These are phyloP conservation scores for Epinephelus coioides DNA, from an alignment of 2,797 vertebrate genomes.

Conservation along the genomic window DNA sequence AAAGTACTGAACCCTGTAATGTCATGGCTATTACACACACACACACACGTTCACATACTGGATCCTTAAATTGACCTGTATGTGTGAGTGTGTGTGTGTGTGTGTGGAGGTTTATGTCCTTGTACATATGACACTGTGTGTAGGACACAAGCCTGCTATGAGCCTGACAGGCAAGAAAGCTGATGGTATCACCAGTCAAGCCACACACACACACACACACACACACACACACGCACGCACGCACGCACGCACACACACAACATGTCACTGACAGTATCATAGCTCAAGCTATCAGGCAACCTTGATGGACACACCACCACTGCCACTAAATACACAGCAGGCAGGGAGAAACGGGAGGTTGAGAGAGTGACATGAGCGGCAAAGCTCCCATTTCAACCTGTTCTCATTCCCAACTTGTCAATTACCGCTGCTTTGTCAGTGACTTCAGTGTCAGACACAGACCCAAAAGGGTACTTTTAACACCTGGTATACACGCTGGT, in stretches of 20 bases:
- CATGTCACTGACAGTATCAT: conserved; percentile 45
- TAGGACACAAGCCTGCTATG: not conserved
- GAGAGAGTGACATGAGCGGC: conserved; percentile 13
- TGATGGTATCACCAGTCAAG: conserved; percentile 46
- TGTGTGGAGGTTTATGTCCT: conserved; percentile 40
- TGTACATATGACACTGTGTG: conserved; percentile 37
- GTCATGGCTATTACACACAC: conserved; percentile 53
- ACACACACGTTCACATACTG: conserved; percentile 59
- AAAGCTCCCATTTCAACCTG: not conserved
- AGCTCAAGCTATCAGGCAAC: conserved; percentile 51
- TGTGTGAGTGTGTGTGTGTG: conserved; percentile 1
- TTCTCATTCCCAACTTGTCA: no score
- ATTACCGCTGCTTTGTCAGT: no score
- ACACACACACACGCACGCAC: conserved; percentile 19
- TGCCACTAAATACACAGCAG: conserved; percentile 31
- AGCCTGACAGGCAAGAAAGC: conserved; percentile 39
- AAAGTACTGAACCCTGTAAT: conserved; percentile 59
- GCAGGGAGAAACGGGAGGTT: not conserved
- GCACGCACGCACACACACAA: conserved; percentile 28
- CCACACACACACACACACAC: conserved; percentile 40
- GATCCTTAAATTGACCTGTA: conserved; percentile 37
- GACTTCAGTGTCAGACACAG: no score
- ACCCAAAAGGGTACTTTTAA: no score
- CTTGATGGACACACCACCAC: conserved; percentile 43
- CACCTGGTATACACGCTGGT: no score